phyloP scores from a whole-genome alignment of 2,113 vertebrate species.

The Onychostoma macrolepis region DNA sequence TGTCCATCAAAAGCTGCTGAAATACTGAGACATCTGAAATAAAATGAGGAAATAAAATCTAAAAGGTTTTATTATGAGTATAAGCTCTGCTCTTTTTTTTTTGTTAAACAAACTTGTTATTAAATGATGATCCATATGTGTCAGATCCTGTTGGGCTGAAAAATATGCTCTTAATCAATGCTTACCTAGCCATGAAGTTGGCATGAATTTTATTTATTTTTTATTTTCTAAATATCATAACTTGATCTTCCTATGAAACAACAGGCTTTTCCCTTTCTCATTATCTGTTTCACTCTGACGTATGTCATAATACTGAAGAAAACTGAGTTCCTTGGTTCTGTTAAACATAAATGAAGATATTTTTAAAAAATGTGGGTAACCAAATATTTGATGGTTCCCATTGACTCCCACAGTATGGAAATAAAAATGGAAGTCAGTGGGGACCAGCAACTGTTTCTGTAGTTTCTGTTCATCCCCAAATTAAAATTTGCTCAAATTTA shows the following conservation, averaged over 20 bases:
- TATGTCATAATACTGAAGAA: background rate
- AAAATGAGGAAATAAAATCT: constrained; percentile 18
- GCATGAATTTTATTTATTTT: no score
- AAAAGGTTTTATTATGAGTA: constrained; percentile 27
- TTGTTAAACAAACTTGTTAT: no score
- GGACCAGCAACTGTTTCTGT: background rate
- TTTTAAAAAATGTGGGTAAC: background rate
- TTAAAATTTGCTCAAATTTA: background rate
- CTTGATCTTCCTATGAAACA: background rate
- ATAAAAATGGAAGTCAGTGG: background rate
- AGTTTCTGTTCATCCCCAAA: background rate
- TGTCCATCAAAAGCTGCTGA: constrained; percentile 71
- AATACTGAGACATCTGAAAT: constrained; percentile 67
- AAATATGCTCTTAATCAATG: background rate
- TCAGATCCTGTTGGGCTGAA: background rate
- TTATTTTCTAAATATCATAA: background rate
- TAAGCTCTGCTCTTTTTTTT: background rate
- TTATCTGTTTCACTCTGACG: background rate
- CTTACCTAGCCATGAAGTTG: background rate
- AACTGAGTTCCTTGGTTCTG: background rate
- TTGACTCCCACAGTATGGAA: background rate
- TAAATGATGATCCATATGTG: constrained; percentile 10
- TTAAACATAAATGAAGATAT: background rate
- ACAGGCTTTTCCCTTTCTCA: background rate
- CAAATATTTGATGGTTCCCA: background rate